Evolutionary conservation across 2,113 vertebrate species (phyloP).

Genomic region (Gopherus flavomarginatus): DNA sequence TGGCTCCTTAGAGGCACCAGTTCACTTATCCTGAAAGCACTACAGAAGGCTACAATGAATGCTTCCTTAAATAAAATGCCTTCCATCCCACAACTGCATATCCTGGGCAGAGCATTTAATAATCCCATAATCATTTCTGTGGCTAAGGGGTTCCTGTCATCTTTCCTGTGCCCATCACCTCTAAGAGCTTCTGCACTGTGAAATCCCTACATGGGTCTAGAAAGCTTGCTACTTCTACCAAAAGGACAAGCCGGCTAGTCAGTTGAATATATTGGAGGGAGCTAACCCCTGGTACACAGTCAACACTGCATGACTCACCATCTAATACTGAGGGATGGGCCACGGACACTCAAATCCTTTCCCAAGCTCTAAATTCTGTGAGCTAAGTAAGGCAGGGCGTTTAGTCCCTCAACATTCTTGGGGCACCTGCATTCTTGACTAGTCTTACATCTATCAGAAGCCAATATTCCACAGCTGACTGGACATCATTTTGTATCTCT

Average conservation of each 20-base stretch:
- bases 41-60: neutral
- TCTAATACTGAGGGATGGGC: neutral
- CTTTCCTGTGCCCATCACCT: neutral
- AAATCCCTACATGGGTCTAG: neutral
- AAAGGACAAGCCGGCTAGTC: neutral
- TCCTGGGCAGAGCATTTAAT: neutral
- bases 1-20: neutral
- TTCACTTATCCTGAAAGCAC: neutral
- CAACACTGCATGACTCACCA: neutral
- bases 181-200: neutral
- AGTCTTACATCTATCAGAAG: neutral
- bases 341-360: neutral
- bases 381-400: neutral
- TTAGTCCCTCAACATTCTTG: neutral
- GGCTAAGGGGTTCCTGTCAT: neutral
- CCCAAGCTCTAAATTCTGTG: neutral
- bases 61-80: neutral
- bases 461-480: neutral
- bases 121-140: neutral
- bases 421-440: neutral
- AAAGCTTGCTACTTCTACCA: neutral
- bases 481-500: neutral
- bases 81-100: neutral
- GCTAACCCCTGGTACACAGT: neutral
- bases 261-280: neutral